Evolutionary conservation across 2,113 vertebrate species (phyloP).

Genomic region (Microcebus jonahi): DNA sequence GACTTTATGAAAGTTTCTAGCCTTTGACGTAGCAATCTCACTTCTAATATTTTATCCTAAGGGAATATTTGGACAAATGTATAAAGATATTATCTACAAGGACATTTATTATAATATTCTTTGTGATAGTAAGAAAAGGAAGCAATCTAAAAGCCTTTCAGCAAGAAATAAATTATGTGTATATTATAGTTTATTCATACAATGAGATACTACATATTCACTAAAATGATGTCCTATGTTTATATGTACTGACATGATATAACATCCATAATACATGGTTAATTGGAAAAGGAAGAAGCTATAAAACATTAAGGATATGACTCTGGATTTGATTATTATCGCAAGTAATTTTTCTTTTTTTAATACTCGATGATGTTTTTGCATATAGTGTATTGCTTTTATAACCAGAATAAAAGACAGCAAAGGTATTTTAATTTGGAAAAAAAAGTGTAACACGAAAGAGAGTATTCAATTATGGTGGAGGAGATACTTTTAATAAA

Average conservation of each 20-base stretch:
- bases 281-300: neutral
- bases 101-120: neutral
- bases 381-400: neutral
- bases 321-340: neutral
- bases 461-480: neutral
- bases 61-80: neutral
- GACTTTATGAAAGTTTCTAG: neutral
- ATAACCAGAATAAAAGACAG: neutral
- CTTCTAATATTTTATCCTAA: neutral
- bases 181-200: neutral
- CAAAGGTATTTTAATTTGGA: neutral
- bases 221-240: neutral
- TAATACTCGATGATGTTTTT: neutral
- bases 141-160: neutral
- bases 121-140: neutral
- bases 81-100: neutral
- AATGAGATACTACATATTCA: neutral
- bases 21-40: neutral
- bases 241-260: neutral
- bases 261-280: neutral
- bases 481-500: neutral
- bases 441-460: neutral
- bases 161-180: neutral
- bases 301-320: neutral
- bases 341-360: neutral